phyloP scores from a whole-genome alignment of 2,113 vertebrate species.

The Mungos mungo region DNA sequence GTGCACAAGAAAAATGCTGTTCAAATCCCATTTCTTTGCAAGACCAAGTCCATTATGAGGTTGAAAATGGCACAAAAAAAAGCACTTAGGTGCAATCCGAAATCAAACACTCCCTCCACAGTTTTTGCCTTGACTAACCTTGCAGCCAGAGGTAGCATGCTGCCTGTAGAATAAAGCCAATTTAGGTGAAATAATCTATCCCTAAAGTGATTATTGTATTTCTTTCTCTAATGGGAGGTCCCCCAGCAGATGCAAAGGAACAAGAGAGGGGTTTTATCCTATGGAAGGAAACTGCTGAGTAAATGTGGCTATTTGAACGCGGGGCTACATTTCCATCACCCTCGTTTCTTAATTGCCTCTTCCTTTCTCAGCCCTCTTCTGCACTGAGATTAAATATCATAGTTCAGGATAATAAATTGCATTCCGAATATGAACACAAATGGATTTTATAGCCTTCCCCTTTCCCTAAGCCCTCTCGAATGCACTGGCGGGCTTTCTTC shows the following conservation, averaged over 20 bases:
- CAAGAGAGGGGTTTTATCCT: background rate
- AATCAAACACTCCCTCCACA: constrained; percentile 39
- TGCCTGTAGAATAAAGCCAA: constrained; percentile 63
- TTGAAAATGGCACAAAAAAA: constrained; percentile 54
- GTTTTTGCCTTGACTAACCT: constrained; percentile 41
- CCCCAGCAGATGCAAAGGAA: constrained; percentile 53
- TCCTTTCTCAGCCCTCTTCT: background rate
- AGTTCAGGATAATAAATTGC: background rate
- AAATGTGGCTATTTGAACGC: background rate
- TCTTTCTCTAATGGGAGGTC: background rate
- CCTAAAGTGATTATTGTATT: constrained; percentile 79
- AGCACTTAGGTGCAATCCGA: constrained; percentile 67
- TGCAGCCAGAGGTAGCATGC: constrained; percentile 57
- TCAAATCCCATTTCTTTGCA: constrained; percentile 72
- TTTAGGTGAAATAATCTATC: constrained; percentile 74
- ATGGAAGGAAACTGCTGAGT: background rate
- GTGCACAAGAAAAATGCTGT: constrained; percentile 55
- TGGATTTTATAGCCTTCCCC: background rate
- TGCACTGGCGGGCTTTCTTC: background rate
- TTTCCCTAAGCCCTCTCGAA: background rate
- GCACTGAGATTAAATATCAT: constrained; percentile 41
- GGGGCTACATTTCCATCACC: background rate
- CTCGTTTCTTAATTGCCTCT: background rate
- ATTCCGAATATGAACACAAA: constrained; percentile 51
- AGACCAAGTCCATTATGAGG: constrained; percentile 66